phyloP scores from a whole-genome alignment of 2,797 vertebrate genomes.

The Myotis pilosus region DNA sequence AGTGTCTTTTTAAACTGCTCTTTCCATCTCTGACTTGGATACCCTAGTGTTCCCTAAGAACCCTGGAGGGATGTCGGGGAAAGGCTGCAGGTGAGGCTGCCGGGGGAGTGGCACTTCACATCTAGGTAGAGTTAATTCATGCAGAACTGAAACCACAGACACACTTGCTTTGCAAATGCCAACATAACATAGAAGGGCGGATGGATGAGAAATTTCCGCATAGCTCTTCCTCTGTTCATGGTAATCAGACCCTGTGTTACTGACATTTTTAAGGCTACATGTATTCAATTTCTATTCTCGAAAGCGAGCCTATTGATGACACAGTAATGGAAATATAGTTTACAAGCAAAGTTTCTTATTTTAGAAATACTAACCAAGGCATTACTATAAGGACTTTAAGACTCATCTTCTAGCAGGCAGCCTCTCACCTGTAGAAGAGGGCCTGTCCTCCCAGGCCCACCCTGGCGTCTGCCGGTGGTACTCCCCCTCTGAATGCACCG shows the following conservation, averaged over 20 bases:
- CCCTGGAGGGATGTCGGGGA: neutral
- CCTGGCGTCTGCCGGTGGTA: slow-evolving; percentile 94
- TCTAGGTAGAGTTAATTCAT: neutral
- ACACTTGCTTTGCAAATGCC: neutral
- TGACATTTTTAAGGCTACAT: neutral
- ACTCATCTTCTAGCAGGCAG: neutral
- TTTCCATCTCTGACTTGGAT: slow-evolving; percentile 10
- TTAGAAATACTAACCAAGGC: neutral
- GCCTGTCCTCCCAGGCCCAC: slow-evolving; percentile 97
- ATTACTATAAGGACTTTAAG: neutral
- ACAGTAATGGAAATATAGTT: neutral
- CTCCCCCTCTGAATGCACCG: slow-evolving; percentile 98
- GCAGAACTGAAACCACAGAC: neutral
- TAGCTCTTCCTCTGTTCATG: neutral
- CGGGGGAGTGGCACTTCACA: neutral
- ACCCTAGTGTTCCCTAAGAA: neutral
- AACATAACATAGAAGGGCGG: neutral
- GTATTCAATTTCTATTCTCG: neutral
- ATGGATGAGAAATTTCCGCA: neutral
- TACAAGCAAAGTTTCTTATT: neutral
- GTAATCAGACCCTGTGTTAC: neutral
- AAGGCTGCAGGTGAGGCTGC: neutral
- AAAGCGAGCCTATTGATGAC: neutral
- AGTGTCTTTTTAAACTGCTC: neutral
- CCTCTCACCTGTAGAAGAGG: slow-evolving; percentile 94